phyloP scores from a whole-genome alignment of 1,140 invertebrate genomes.

The Ceratina australensis region DNA sequence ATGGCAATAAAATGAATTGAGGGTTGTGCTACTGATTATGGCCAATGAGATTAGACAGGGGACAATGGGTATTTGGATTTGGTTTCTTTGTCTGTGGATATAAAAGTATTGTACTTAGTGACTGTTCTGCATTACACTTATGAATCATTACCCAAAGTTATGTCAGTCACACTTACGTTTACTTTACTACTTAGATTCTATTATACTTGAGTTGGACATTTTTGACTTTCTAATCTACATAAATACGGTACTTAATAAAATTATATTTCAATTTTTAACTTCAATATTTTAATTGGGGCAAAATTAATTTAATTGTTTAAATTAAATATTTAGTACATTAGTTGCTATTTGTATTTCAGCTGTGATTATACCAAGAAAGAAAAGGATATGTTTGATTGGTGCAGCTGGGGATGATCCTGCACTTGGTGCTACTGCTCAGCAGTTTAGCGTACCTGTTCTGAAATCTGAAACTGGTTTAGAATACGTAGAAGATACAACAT shows the following conservation, averaged over 20 bases:
- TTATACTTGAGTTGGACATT: no score
- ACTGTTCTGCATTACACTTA: not conserved
- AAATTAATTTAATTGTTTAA: not conserved
- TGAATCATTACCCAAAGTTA: not conserved
- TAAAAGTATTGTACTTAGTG: not conserved
- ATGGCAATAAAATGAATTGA: not conserved
- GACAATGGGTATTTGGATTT: conserved; percentile 26
- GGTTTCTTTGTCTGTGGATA: not conserved
- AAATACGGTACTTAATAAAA: no score
- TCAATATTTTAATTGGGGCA: no score
- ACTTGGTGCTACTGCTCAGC: conserved; percentile 81
- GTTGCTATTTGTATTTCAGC: conserved; percentile 61
- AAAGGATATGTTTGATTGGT: conserved; percentile 84
- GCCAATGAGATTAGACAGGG: conserved; percentile 5
- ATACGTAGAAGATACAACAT: conserved; percentile 80
- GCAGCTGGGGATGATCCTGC: conserved; percentile 78
- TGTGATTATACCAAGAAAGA: conserved; percentile 76
- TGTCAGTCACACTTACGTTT: not conserved
- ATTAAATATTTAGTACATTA: not conserved
- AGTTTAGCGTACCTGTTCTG: conserved; percentile 83
- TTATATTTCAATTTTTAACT: no score
- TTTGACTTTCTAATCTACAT: no score
- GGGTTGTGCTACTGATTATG: conserved; percentile 11
- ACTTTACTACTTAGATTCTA: not conserved
- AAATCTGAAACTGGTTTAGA: conserved; percentile 83